These are phyloP conservation scores for Pipistrellus pygmaeus DNA, from an alignment of 2,797 vertebrate genomes.

Conservation along the genomic window DNA sequence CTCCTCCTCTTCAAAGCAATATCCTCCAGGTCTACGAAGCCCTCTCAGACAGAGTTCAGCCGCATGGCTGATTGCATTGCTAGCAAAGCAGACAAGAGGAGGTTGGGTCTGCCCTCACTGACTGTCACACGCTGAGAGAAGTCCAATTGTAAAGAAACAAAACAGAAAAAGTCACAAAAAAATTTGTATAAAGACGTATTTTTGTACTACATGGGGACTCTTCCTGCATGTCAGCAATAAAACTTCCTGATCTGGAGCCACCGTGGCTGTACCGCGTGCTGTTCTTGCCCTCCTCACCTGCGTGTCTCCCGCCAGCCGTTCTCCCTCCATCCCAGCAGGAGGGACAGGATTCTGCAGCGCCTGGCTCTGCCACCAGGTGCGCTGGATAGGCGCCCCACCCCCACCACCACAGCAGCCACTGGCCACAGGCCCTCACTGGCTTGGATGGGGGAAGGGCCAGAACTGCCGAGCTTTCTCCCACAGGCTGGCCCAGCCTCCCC, in stretches of 20 bases:
- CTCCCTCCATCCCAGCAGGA: not conserved
- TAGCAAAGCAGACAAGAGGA: conserved; percentile 72
- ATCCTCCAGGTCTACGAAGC: conserved; percentile 75
- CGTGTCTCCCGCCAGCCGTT: accelerated
- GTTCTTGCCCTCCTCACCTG: not conserved
- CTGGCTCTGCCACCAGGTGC: not conserved
- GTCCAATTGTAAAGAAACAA: conserved; percentile 84
- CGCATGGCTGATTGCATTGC: conserved; percentile 42
- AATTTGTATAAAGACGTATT: conserved; percentile 99
- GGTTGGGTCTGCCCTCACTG: conserved; percentile 60
- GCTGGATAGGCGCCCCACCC: no score
- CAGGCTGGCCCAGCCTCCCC: not conserved
- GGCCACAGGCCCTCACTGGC: not conserved
- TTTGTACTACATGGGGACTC: conserved; percentile 98
- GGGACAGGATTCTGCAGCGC: not conserved
- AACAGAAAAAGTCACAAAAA: conserved; percentile 92
- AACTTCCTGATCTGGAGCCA: conserved; percentile 92
- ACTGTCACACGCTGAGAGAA: conserved; percentile 79
- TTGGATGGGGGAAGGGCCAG: not conserved
- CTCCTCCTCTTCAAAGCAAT: conserved; percentile 85
- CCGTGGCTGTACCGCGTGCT: not conserved
- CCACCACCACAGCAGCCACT: no score
- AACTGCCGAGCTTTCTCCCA: not conserved
- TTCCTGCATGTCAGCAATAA: conserved; percentile 99
- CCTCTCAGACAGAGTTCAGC: conserved; percentile 58